Conservation (phyloP, 2,113 vertebrate species). For the Columbina picui region DNA sequence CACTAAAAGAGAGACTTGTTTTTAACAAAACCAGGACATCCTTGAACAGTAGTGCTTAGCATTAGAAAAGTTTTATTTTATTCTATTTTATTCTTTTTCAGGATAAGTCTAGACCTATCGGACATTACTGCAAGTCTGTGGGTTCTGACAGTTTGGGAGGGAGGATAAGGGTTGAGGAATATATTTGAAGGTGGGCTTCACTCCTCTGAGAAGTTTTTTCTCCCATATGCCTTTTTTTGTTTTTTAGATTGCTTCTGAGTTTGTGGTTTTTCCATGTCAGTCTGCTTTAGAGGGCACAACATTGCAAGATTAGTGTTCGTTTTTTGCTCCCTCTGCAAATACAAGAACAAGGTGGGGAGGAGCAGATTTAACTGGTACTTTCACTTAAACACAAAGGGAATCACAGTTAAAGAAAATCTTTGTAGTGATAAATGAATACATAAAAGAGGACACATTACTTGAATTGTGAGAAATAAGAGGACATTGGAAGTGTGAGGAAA, state of each 20-base stretch:
- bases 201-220: not conserved
- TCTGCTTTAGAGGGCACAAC: not conserved
- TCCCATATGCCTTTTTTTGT: not conserved
- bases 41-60: not conserved
- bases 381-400: not conserved
- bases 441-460: not conserved
- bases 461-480: not conserved
- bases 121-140: not conserved
- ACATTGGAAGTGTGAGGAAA: not conserved
- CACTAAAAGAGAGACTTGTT: too few species aligned
- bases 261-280: not conserved
- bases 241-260: not conserved
- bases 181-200: not conserved
- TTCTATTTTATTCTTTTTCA: not conserved
- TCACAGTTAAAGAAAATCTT: not conserved
- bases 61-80: not conserved
- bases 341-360: not conserved
- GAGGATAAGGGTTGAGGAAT: not conserved
- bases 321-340: not conserved
- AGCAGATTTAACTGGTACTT: not conserved
- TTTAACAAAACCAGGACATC: too few species aligned
- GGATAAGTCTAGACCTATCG: not conserved
- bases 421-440: not conserved
- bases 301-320: not conserved
- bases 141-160: not conserved